phyloP scores from a whole-genome alignment of 2,113 vertebrate genomes.

The Bujurquina vittata region DNA sequence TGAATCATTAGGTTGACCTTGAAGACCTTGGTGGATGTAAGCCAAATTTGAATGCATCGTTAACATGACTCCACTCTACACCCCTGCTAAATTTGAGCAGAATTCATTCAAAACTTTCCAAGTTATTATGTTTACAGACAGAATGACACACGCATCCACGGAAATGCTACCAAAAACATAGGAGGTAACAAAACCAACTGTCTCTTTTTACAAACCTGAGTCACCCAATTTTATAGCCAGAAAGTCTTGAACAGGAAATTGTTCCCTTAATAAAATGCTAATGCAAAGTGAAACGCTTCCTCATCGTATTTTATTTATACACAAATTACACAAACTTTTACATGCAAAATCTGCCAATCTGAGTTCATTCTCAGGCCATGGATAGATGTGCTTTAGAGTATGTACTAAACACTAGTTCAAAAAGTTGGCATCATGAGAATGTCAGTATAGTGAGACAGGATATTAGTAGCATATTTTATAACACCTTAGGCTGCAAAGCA shows the following conservation, averaged over 20 bases:
- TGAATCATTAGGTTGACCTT: no score
- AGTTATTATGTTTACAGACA: no score
- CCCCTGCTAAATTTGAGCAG: no score
- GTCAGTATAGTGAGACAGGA: not conserved
- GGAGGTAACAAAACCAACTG: not conserved
- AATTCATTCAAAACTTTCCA: no score
- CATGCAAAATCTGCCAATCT: not conserved
- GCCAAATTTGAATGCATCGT: no score
- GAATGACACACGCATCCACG: no score
- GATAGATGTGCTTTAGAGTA: not conserved
- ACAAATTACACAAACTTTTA: not conserved
- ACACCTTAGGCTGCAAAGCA: constrained; percentile 43
- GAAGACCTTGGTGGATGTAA: no score
- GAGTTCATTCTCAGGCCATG: not conserved
- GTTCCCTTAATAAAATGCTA: constrained; percentile 26
- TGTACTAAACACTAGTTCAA: constrained; percentile 20
- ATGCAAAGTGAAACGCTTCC: constrained; percentile 1
- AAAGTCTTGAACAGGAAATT: constrained; percentile 4
- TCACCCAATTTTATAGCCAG: constrained; percentile 18
- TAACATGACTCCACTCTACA: no score
- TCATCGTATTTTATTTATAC: not conserved
- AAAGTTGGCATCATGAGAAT: not conserved
- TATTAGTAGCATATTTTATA: constrained; percentile 35
- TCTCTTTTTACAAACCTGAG: constrained; percentile 25
- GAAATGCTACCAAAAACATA: no score